phyloP scores from a whole-genome alignment of 2,888 invertebrate species.

The Ecdyonurus torrentis region DNA sequence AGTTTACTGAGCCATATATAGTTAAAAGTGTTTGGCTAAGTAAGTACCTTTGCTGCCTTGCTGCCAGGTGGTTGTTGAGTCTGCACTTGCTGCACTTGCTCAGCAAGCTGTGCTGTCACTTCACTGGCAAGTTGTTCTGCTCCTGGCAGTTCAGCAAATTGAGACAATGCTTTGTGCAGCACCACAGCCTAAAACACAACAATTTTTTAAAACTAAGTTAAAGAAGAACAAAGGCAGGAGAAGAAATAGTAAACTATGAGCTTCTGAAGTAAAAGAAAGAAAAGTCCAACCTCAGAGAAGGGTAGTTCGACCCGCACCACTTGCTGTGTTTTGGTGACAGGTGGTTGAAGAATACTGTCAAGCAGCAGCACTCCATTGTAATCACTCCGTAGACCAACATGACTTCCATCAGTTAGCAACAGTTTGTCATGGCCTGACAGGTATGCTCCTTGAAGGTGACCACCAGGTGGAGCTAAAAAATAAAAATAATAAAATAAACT shows the following conservation, averaged over 20 bases:
- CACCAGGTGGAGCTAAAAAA: conserved; percentile 38
- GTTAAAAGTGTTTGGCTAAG: no score
- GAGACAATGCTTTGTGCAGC: conserved; percentile 57
- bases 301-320: conserved; percentile 68
- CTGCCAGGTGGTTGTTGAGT: conserved; percentile 65
- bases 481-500: conserved; percentile 12
- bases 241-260: not conserved
- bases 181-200: conserved; percentile 47
- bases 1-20: no score
- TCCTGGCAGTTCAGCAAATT: conserved; percentile 52
- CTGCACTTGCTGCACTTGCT: conserved; percentile 52
- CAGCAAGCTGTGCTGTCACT: conserved; percentile 59
- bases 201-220: not conserved
- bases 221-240: not conserved
- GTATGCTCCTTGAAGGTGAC: conserved; percentile 11
- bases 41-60: conserved; percentile 72
- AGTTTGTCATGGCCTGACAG: conserved; percentile 54
- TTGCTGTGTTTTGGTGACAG: conserved; percentile 58
- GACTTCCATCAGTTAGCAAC: conserved; percentile 64
- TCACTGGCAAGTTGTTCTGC: conserved; percentile 54
- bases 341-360: conserved; percentile 76
- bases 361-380: conserved; percentile 80
- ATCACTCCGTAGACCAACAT: conserved; percentile 71
- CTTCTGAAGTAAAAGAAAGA: not conserved
- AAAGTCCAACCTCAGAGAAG: conserved; percentile 53